Evolutionary conservation across 2,797 vertebrate species (phyloP).

Genomic region (Melanogrammus aeglefinus): DNA sequence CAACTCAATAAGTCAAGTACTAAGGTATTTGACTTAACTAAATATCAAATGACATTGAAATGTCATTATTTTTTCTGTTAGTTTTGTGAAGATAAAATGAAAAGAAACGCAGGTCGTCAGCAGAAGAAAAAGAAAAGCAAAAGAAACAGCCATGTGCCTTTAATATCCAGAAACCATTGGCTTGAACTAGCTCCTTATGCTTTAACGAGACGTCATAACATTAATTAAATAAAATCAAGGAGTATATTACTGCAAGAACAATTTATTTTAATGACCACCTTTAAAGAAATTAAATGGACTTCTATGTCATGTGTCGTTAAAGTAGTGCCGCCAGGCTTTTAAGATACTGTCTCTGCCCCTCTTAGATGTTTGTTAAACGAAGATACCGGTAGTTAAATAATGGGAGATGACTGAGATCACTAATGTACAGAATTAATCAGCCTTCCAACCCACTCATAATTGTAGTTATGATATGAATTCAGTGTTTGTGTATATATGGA

Average conservation of each 20-base stretch:
- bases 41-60: too few species aligned
- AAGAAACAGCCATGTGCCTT: background rate
- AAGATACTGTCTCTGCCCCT: background rate
- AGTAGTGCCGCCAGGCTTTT: background rate
- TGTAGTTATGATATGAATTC: background rate
- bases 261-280: background rate
- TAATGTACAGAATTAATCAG: background rate
- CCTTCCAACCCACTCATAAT: too few species aligned
- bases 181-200: background rate
- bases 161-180: background rate
- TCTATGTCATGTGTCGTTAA: background rate
- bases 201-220: background rate
- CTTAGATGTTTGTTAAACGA: background rate
- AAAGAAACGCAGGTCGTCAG: background rate
- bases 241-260: background rate
- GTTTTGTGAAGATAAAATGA: background rate
- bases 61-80: too few species aligned
- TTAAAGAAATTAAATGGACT: background rate
- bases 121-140: background rate
- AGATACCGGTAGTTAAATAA: background rate
- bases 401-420: background rate
- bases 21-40: background rate
- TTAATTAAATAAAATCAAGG: slow-evolving; percentile 1
- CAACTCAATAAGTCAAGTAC: background rate
- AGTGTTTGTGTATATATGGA: background rate